phyloP scores from a whole-genome alignment of 2,797 vertebrate species.

The Xiphophorus birchmanni region DNA sequence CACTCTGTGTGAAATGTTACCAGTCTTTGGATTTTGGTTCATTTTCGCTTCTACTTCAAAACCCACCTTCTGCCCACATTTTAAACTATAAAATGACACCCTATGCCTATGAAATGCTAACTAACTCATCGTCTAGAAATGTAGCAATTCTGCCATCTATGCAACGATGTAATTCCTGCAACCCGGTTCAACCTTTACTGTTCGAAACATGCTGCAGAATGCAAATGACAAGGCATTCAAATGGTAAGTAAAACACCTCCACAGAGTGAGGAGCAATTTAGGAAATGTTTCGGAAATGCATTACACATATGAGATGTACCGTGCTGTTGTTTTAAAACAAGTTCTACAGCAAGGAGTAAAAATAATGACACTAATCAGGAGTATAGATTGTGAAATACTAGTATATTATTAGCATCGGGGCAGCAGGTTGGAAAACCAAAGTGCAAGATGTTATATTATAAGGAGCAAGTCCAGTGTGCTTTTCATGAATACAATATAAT shows the following conservation, averaged over 20 bases:
- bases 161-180: constrained; percentile 14
- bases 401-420: constrained; percentile 59
- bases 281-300: constrained; percentile 43
- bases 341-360: constrained; percentile 6
- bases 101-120: constrained; percentile 40
- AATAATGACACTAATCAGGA: constrained; percentile 45
- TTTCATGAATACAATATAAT: constrained; percentile 59
- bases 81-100: constrained; percentile 36
- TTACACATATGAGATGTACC: constrained; percentile 2
- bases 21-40: constrained; percentile 53
- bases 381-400: constrained; percentile 47
- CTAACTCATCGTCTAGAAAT: constrained; percentile 35
- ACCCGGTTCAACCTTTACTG: constrained; percentile 18
- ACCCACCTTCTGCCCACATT: constrained; percentile 16
- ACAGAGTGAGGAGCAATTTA: constrained; percentile 24
- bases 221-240: constrained; percentile 39
- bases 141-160: constrained; percentile 12
- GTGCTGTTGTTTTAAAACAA: not conserved
- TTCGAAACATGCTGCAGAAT: constrained; percentile 29
- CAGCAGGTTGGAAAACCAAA: constrained; percentile 77
- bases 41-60: constrained; percentile 26
- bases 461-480: constrained; percentile 77
- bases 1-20: constrained; percentile 22
- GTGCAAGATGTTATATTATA: constrained; percentile 77
- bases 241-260: constrained; percentile 29